Conservation (phyloP, 2,113 vertebrate genomes). For the Calidris pugnax region DNA sequence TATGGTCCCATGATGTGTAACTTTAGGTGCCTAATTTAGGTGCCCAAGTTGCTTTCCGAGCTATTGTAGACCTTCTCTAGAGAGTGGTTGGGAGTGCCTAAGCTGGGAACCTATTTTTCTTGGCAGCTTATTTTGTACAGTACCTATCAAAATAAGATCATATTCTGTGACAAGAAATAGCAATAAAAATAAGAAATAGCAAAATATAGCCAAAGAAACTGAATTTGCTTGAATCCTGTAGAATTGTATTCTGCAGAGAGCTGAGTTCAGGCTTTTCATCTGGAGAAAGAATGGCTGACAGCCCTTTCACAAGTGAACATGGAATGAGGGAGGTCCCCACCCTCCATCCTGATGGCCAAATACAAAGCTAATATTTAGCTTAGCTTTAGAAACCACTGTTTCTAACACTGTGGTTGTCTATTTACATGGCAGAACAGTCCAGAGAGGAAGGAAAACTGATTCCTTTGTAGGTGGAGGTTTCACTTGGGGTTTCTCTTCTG, state of each 20-base stretch:
- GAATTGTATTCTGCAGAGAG: neutral
- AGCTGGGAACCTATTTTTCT: neutral
- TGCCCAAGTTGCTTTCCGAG: neutral
- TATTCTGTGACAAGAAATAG: neutral
- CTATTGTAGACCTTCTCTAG: neutral
- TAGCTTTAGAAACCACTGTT: neutral
- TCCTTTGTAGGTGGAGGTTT: neutral
- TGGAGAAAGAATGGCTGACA: neutral
- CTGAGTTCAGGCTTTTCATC: neutral
- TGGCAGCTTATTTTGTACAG: neutral
- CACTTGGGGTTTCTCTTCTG: neutral
- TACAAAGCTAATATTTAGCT: neutral
- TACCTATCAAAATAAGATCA: neutral
- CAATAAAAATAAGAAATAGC: neutral
- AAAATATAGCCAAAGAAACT: neutral
- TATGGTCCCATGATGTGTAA: neutral
- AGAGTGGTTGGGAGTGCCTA: neutral
- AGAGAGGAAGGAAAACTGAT: neutral
- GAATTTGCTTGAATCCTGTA: constrained; percentile 1
- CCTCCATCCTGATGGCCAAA: neutral
- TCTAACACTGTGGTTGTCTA: neutral
- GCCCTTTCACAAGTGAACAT: neutral
- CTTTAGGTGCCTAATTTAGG: neutral
- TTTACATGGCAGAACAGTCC: neutral
- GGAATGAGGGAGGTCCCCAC: neutral